Evolutionary conservation across 2,113 vertebrate species (phyloP).

Genomic region (Nothoprocta pentlandii): DNA sequence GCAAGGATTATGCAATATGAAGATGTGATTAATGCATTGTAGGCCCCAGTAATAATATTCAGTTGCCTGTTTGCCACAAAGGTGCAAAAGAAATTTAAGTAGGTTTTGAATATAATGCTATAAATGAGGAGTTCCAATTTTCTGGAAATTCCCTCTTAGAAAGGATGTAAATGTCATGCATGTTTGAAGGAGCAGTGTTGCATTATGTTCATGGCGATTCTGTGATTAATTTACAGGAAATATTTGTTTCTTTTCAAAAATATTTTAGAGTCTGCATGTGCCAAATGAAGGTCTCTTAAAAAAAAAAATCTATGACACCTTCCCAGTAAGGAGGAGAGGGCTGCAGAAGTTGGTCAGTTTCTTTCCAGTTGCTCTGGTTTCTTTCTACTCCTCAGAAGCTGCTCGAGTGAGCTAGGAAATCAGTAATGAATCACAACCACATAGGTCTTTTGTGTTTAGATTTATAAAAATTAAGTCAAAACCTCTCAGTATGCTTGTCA

Average conservation of each 20-base stretch:
- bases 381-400: neutral
- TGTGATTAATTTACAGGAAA: neutral
- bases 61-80: constrained; percentile 57
- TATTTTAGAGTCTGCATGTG: neutral
- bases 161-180: neutral
- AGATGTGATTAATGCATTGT: constrained; percentile 62
- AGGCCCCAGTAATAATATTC: constrained; percentile 47
- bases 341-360: neutral
- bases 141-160: neutral
- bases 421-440: neutral
- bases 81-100: constrained; percentile 3
- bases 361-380: neutral
- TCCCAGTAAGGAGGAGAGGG: neutral
- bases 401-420: neutral
- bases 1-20: constrained; percentile 44
- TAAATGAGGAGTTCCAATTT: neutral
- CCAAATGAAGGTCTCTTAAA: neutral
- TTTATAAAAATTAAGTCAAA: neutral
- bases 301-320: neutral
- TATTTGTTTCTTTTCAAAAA: neutral
- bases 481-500: neutral
- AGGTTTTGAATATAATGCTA: neutral
- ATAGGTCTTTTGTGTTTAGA: neutral
- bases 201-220: neutral
- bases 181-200: neutral